Percentiles rank a stretch among this genome's conserved stretches.
Evolutionary conservation across 2,888 invertebrate species (phyloP).

Genomic region (Thyatira batis): DNA sequence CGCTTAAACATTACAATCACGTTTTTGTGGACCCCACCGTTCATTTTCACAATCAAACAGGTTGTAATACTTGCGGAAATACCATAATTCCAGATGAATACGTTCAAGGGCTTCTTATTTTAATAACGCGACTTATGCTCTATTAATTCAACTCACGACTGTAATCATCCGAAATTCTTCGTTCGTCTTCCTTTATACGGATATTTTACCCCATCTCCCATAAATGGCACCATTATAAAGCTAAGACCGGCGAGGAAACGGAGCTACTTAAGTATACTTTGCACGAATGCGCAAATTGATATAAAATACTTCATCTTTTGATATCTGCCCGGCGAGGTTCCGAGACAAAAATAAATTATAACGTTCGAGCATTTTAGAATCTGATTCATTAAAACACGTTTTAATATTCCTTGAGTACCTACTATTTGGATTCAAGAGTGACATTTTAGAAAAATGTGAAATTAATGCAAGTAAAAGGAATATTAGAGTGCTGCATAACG

Average conservation of each 20-base stretch:
- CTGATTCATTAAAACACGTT: slow-evolving; percentile 1
- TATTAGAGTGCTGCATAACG: neutral
- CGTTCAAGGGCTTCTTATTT: slow-evolving; percentile 30
- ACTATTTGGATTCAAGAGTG: neutral
- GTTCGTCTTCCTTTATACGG: slow-evolving; percentile 60
- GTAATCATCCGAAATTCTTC: slow-evolving; percentile 57
- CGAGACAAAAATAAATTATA: slow-evolving; percentile 26
- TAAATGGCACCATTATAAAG: slow-evolving; percentile 74
- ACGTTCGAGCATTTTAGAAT: slow-evolving; percentile 13
- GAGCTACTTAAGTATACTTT: slow-evolving; percentile 73
- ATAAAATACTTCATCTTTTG: slow-evolving; percentile 73
- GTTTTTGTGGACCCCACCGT: slow-evolving; percentile 13
- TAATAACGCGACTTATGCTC: slow-evolving; percentile 26
- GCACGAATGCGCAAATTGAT: slow-evolving; percentile 78
- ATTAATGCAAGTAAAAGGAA: neutral
- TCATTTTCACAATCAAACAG: neutral
- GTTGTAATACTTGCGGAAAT: neutral
- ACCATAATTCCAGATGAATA: slow-evolving; percentile 20
- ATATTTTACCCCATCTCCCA: slow-evolving; percentile 61
- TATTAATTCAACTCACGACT: slow-evolving; percentile 52
- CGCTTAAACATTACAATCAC: slow-evolving; percentile 34
- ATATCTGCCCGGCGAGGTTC: slow-evolving; percentile 47
- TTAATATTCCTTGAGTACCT: neutral
- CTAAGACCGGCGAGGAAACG: slow-evolving; percentile 57
- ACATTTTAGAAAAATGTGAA: neutral